Evolutionary conservation across 2,797 vertebrate genomes (phyloP), one percentile per base, ranked within the genome.

Genomic region (Melanogrammus aeglefinus): DNA sequence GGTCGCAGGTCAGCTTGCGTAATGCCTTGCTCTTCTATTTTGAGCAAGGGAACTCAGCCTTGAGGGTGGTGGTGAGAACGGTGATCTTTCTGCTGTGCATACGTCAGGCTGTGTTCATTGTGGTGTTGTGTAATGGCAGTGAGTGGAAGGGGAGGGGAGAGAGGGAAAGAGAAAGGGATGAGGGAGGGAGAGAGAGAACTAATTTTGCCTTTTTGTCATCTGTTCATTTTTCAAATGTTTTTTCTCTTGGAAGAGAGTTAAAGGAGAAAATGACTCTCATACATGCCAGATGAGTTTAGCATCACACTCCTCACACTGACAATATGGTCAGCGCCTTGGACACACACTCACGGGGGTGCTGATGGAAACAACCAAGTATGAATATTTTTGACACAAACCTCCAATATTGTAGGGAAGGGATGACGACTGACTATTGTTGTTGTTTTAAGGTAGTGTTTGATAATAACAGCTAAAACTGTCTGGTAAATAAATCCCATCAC

Each of bases 1-100:
- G 79, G 57, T 79, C 72, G 24, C 14, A 4, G 72, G 79, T 77
- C 71, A 41, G 31, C 38, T 83, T 89, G 80, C 82, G 73, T 82
- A 84, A 86, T 79, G 78, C 63, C 70, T 76, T 75, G 38, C 51
- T 85, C 63, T 81, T 80, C 57, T 75, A 39, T 66, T 73, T 78
- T 18, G 72, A 39, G 14, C 14, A 74, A 78, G 66, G 14, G 4
- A n/a, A 80, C 75, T 81, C 81, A 83, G 81, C 74, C 79, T 21
- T 13, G 66, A 72, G 39, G 33, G 57, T 24, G 21, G 21, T 63
- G 41, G 69, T 10, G 12, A 14, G 27, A 72, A 76, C 16, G 77
- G 75, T 80, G 63, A 47, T 63, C 57, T 63, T 63, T 24, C 57
- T 24, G 36, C 8, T 76, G 44, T 66, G 21, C 21, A 38, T 24